These are phyloP conservation scores for Podotricha telesiphe DNA, from an alignment of 2,888 invertebrate genomes.

Conservation along the genomic window DNA sequence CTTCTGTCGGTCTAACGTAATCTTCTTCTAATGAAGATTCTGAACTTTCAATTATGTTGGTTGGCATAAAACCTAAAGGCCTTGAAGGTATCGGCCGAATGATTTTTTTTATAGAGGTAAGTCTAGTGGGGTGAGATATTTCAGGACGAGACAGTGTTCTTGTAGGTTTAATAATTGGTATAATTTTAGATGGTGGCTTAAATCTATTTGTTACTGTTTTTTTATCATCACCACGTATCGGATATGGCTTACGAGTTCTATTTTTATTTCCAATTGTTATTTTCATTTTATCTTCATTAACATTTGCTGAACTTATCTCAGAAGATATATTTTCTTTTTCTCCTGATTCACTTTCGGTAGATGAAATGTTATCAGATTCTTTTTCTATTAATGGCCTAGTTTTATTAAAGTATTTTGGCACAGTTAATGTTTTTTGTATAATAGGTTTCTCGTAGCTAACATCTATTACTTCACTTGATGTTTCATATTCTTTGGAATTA, in stretches of 20 bases:
- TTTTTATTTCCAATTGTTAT: conserved; percentile 62
- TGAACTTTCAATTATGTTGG: conserved; percentile 73
- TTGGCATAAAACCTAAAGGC: conserved; percentile 51
- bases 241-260: conserved; percentile 73
- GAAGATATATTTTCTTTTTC: conserved; percentile 37
- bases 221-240: conserved; percentile 62
- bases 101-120: conserved; percentile 62
- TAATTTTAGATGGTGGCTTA: conserved; percentile 60
- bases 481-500: conserved; percentile 60
- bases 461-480: conserved; percentile 60
- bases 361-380: conserved; percentile 34
- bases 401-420: conserved; percentile 42
- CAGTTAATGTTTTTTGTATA: conserved; percentile 55
- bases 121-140: conserved; percentile 65
- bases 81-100: conserved; percentile 61
- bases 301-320: conserved; percentile 62
- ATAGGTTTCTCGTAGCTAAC: conserved; percentile 54
- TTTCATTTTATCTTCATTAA: conserved; percentile 61
- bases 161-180: conserved; percentile 63
- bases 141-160: conserved; percentile 66
- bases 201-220: conserved; percentile 61
- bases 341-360: background rate
- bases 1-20: conserved; percentile 69
- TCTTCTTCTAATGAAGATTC: conserved; percentile 69
- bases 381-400: conserved; percentile 45